phyloP scores from a whole-genome alignment of 1,140 invertebrate species.

The Phocides pigmalion region DNA sequence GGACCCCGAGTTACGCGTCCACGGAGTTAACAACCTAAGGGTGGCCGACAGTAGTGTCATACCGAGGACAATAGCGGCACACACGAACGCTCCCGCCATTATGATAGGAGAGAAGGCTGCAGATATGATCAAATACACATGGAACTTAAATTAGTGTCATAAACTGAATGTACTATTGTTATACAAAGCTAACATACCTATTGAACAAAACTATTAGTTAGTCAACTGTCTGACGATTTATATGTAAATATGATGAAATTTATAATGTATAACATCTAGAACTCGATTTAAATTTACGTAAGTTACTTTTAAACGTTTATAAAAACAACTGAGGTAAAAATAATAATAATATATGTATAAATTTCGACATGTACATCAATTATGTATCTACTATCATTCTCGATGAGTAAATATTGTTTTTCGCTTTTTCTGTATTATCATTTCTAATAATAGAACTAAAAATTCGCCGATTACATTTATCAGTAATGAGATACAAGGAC shows the following conservation, averaged over 20 bases:
- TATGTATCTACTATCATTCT: too few relatives aligned
- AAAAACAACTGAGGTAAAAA: too few relatives aligned
- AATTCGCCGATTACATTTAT: constrained; percentile 8
- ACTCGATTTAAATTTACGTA: too few relatives aligned
- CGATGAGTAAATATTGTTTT: too few relatives aligned
- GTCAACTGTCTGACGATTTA: background rate
- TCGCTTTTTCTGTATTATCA: constrained; percentile 20
- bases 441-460: background rate
- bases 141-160: constrained; percentile 59
- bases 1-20: constrained; percentile 87
- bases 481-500: background rate
- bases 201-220: background rate
- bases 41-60: constrained; percentile 92
- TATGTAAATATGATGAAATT: too few relatives aligned
- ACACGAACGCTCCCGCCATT: constrained; percentile 89
- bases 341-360: too few relatives aligned
- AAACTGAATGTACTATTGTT: too few relatives aligned
- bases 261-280: too few relatives aligned
- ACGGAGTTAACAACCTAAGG: constrained; percentile 88
- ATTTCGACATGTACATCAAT: too few relatives aligned
- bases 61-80: constrained; percentile 88
- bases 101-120: constrained; percentile 96
- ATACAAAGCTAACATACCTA: too few relatives aligned
- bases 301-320: too few relatives aligned
- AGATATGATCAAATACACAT: constrained; percentile 89